Conservation (phyloP, 2,113 vertebrate genomes). For the Chaetura pelagica region DNA sequence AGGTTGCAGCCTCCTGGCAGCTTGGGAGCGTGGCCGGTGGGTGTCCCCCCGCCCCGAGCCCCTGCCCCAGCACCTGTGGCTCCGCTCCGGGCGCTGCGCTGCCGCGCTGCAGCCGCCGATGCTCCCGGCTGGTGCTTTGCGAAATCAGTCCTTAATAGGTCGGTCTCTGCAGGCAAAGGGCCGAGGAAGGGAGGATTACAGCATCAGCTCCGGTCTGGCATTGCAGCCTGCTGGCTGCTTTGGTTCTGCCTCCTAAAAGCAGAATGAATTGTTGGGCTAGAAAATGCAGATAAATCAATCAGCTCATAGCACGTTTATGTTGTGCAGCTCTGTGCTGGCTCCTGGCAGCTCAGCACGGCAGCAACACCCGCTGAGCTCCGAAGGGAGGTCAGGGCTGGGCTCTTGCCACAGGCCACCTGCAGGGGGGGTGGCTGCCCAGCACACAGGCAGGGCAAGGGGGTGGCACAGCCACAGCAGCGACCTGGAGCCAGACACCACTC, state of each 20-base stretch:
- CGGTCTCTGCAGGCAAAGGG: background rate
- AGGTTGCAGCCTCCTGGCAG: fast-evolving
- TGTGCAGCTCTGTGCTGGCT: background rate
- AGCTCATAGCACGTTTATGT: background rate
- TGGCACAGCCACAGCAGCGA: background rate
- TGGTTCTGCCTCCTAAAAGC: background rate
- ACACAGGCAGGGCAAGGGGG: background rate
- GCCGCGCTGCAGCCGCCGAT: fast-evolving
- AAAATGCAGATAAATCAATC: background rate
- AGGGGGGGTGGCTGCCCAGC: background rate
- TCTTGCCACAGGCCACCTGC: background rate
- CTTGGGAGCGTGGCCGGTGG: background rate
- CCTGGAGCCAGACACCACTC: background rate
- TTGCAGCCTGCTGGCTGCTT: background rate
- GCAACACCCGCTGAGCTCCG: background rate
- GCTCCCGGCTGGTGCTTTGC: background rate
- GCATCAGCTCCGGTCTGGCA: background rate
- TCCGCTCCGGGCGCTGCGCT: background rate
- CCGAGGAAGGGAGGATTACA: fast-evolving
- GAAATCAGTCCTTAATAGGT: background rate
- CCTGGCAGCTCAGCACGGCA: background rate
- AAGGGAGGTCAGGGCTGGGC: background rate
- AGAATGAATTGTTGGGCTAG: background rate
- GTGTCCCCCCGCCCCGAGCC: fast-evolving
- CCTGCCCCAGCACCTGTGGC: background rate